Percentiles rank a stretch among this genome's conserved stretches.
Evolutionary conservation across 2,797 vertebrate genomes (phyloP).

Genomic region (Danio kyathit): DNA sequence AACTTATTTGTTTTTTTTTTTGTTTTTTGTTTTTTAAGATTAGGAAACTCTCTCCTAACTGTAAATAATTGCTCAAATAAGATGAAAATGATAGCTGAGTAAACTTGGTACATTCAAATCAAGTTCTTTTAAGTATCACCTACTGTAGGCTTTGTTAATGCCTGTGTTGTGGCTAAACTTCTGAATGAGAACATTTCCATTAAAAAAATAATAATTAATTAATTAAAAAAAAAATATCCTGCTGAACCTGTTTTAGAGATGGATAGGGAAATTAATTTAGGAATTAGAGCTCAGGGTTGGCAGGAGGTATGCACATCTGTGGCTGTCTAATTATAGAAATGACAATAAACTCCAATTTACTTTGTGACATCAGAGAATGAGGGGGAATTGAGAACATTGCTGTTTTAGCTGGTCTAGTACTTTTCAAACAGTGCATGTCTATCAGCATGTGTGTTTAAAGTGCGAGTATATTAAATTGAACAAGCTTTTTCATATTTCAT

Average conservation of each 20-base stretch:
- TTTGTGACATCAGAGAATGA: constrained; percentile 29
- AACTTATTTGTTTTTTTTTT: no score
- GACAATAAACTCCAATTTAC: constrained; percentile 67
- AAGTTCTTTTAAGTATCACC: no score
- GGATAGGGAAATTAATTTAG: constrained; percentile 62
- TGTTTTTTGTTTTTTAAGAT: no score
- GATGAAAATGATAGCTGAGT: no score
- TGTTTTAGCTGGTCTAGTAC: constrained; percentile 24
- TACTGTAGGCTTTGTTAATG: not conserved
- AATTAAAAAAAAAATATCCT: not conserved
- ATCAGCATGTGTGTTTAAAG: constrained; percentile 24
- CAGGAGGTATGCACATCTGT: constrained; percentile 76
- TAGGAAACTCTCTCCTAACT: no score
- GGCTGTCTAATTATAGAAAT: constrained; percentile 80
- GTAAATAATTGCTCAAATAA: no score
- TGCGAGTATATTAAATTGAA: constrained; percentile 30
- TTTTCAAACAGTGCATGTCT: constrained; percentile 16
- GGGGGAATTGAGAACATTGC: not conserved
- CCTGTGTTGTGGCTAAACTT: constrained; percentile 17
- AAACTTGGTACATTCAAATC: no score
- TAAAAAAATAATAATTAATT: constrained; percentile 5
- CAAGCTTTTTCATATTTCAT: constrained; percentile 19
- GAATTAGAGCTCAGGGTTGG: constrained; percentile 72
- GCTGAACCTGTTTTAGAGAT: constrained; percentile 52
- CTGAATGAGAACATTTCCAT: constrained; percentile 39